These are phyloP conservation scores for Eledona agricola DNA, from an alignment of 2,888 invertebrate genomes.

Conservation along the genomic window DNA sequence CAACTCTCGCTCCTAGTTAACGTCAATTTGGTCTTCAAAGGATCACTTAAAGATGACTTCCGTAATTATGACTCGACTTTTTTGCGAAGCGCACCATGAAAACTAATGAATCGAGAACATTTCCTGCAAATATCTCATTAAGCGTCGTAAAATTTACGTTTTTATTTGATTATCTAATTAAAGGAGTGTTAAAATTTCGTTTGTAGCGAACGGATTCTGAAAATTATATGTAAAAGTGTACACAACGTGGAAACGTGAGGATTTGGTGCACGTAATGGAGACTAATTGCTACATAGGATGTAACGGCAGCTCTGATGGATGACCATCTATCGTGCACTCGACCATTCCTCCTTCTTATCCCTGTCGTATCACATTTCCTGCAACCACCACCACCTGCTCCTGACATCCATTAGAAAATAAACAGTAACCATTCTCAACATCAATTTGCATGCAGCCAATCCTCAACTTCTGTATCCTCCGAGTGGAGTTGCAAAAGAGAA, in stretches of 20 bases:
- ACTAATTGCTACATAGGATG: slow-evolving; percentile 48
- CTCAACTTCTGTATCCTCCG: no score
- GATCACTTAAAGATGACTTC: slow-evolving; percentile 41
- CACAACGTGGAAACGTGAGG: slow-evolving; percentile 14
- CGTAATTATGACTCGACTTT: slow-evolving; percentile 36
- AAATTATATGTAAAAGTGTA: slow-evolving; percentile 11
- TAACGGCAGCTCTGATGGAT: slow-evolving; percentile 48
- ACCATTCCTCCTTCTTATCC: slow-evolving; percentile 23
- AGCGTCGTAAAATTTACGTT: slow-evolving; percentile 19
- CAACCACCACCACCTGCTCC: slow-evolving; percentile 24
- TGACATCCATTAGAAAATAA: no score
- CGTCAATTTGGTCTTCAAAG: slow-evolving; percentile 41
- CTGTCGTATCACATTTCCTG: slow-evolving; percentile 25
- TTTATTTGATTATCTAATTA: slow-evolving; percentile 35
- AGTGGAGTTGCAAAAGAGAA: no score
- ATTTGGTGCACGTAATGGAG: slow-evolving; percentile 46
- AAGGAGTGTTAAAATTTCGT: slow-evolving; percentile 30
- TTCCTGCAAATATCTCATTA: slow-evolving; percentile 10
- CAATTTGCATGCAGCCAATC: no score
- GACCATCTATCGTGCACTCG: slow-evolving; percentile 41
- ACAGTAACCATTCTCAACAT: no score
- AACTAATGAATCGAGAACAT: slow-evolving; percentile 28
- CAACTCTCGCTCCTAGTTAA: slow-evolving; percentile 40
- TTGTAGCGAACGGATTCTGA: slow-evolving; percentile 26
- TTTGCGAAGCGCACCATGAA: slow-evolving; percentile 17